These are phyloP conservation scores for Ectropis crepuscularia DNA, from an alignment of 2,888 invertebrate species.

Conservation along the genomic window DNA sequence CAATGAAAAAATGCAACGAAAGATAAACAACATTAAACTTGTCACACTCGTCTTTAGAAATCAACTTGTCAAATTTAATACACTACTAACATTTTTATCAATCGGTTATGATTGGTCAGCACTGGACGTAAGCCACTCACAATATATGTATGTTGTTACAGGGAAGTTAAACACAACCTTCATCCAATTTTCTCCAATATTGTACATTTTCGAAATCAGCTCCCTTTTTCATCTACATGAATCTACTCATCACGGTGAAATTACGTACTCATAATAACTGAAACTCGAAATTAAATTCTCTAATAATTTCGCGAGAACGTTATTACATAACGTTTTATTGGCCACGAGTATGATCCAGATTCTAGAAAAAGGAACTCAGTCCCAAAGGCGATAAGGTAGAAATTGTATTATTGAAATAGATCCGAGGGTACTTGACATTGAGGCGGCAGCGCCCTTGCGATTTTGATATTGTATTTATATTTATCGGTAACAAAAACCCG, in stretches of 20 bases:
- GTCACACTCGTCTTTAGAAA: no score
- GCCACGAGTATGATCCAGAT: slow-evolving; percentile 14
- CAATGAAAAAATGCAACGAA: no score
- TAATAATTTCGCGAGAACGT: slow-evolving; percentile 38
- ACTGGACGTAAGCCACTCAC: no score
- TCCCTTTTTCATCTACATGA: slow-evolving; percentile 20
- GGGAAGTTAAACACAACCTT: no score
- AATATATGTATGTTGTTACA: no score
- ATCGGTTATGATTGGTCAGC: no score
- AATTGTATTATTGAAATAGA: slow-evolving; percentile 13
- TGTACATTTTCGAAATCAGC: background rate
- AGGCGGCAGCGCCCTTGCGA: slow-evolving; percentile 43
- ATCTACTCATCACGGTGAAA: slow-evolving; percentile 28
- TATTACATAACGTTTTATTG: slow-evolving; percentile 37
- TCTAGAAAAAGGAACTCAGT: slow-evolving; percentile 24
- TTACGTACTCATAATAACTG: slow-evolving; percentile 31
- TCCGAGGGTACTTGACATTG: slow-evolving; percentile 37
- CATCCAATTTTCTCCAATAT: no score
- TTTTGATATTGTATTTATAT: slow-evolving; percentile 42
- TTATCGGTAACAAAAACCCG: slow-evolving; percentile 28
- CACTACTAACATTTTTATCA: no score
- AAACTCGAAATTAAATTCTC: slow-evolving; percentile 42
- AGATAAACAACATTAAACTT: no score
- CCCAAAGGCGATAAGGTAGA: slow-evolving; percentile 20
- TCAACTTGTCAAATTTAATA: no score